Evolutionary conservation across 1,140 invertebrate genomes (phyloP).

Genomic region (Diploscapter pachys): DNA sequence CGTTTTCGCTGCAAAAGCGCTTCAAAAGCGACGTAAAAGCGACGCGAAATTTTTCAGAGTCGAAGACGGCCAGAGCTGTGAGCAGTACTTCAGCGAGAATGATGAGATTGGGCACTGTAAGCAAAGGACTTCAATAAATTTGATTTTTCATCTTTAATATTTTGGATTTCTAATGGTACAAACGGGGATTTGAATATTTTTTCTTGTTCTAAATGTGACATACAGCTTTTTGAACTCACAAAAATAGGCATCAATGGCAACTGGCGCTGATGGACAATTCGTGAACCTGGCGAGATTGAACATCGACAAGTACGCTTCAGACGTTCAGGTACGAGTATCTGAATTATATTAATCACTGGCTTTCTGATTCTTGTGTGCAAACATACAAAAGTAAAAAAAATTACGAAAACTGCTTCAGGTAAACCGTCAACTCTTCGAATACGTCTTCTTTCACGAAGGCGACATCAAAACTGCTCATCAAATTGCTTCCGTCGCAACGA

Average conservation of each 20-base stretch:
- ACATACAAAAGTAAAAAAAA: too few relatives aligned
- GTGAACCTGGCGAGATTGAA: slow-evolving; percentile 85
- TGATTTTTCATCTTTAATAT: neutral
- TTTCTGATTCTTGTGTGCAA: too few relatives aligned
- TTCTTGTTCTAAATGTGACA: too few relatives aligned
- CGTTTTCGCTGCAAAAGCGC: too few relatives aligned
- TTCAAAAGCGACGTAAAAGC: too few relatives aligned
- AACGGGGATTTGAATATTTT: too few relatives aligned
- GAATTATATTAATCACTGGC: too few relatives aligned
- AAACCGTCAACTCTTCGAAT: slow-evolving; percentile 84
- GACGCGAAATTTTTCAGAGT: too few relatives aligned
- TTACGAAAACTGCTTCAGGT: slow-evolving; percentile 57
- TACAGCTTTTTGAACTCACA: too few relatives aligned
- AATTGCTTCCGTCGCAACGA: slow-evolving; percentile 69
- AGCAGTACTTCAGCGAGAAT: slow-evolving; percentile 71
- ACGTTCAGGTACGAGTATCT: slow-evolving; percentile 58
- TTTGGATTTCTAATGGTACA: too few relatives aligned
- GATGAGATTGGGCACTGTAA: slow-evolving; percentile 65
- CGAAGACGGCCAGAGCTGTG: slow-evolving; percentile 72
- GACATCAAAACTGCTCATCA: slow-evolving; percentile 71
- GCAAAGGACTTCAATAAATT: slow-evolving; percentile 14
- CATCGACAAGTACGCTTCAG: slow-evolving; percentile 78
- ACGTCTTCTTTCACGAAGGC: slow-evolving; percentile 87
- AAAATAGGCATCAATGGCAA: slow-evolving; percentile 74
- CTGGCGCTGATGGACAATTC: slow-evolving; percentile 74